Evolutionary conservation across 2,113 vertebrate species (phyloP), one percentile per base, ranked within the genome.

Genomic region (Mobula hypostoma): DNA sequence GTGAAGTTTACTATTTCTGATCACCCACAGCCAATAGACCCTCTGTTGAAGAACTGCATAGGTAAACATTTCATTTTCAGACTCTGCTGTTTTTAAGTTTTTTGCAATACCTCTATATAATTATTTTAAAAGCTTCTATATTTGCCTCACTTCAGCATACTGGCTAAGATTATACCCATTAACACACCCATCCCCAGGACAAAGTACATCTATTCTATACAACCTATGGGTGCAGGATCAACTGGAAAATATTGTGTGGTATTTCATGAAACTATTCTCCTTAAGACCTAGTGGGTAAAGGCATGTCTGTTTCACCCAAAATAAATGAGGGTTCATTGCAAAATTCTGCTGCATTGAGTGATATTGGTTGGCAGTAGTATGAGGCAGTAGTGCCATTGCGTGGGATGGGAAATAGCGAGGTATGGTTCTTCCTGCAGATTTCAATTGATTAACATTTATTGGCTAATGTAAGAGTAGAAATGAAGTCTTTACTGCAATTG

Each of bases 1-100:
- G 98, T 99, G 58, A 99, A 99, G 95, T 99, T 99, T 96, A 99
- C 99, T 63, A 99, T 99, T 97, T 99, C 98, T 94, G 99, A 99
- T 95, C 99, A 99, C 94, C 98, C 98, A 17, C 99, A 99, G 94
- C 98, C 98, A 94, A 99, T 99, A 95, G 99, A 99, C 95, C 98
- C 98, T 0, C 97, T 99, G 63, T 96, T 99, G 95, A 99, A 99
- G 97, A 99, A 98, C 95, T 99, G 98, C 95, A 99, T 99, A 97
- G 99, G 99, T 98, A 96, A 96, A 70, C 11, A n/a, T 58, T 82
- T 83, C 6, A 27, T 27, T 48, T 56, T 93, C 32, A 29, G 15
- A 29, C 74, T 17, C 68, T 74, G 66, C 5, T 93, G 40, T 48
- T 72, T 48, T 72, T 48, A 93, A 91, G 32, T 82, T 80, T 80